Percentiles rank a stretch among this genome's conserved stretches.
These are phyloP conservation scores for Cheiracanthium punctorium DNA, from an alignment of 2,888 invertebrate species.

Conservation along the genomic window DNA sequence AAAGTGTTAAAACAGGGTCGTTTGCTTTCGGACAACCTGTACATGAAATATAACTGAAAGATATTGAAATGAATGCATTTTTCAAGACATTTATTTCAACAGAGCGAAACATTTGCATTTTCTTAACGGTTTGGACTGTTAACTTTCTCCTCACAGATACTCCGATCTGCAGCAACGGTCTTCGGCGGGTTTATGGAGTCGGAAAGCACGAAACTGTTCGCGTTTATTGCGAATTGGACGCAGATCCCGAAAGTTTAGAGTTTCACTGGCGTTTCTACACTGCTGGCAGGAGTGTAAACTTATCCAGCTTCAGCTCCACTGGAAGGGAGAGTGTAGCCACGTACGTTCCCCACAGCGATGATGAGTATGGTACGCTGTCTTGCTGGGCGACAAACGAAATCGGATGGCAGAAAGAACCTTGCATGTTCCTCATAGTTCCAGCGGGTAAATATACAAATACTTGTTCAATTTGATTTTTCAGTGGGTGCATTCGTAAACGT, in stretches of 20 bases:
- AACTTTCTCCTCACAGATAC: constrained; percentile 78
- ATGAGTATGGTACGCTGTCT: constrained; percentile 91
- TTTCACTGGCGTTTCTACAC: constrained; percentile 97
- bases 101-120: too few relatives aligned
- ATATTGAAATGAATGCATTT: too few relatives aligned
- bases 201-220: constrained; percentile 71
- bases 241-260: constrained; percentile 78
- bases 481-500: too few relatives aligned
- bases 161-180: constrained; percentile 71
- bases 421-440: constrained; percentile 92
- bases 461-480: too few relatives aligned
- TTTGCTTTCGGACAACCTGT: too few relatives aligned
- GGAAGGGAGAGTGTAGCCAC: constrained; percentile 89
- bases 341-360: constrained; percentile 91
- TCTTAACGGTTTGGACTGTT: not conserved
- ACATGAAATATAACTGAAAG: too few relatives aligned
- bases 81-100: too few relatives aligned
- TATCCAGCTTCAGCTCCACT: constrained; percentile 79
- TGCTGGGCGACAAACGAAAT: constrained; percentile 89
- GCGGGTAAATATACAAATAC: too few relatives aligned
- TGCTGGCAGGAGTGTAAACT: constrained; percentile 77
- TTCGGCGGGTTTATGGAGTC: constrained; percentile 71
- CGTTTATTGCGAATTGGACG: constrained; percentile 71
- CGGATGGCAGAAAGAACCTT: constrained; percentile 90
- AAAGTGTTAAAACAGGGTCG: too few relatives aligned